A percentile compares a stretch with the other conserved stretches of the same genome.
Evolutionary conservation across 2,888 invertebrate species (phyloP).

Genomic region (Orgyia antiqua): DNA sequence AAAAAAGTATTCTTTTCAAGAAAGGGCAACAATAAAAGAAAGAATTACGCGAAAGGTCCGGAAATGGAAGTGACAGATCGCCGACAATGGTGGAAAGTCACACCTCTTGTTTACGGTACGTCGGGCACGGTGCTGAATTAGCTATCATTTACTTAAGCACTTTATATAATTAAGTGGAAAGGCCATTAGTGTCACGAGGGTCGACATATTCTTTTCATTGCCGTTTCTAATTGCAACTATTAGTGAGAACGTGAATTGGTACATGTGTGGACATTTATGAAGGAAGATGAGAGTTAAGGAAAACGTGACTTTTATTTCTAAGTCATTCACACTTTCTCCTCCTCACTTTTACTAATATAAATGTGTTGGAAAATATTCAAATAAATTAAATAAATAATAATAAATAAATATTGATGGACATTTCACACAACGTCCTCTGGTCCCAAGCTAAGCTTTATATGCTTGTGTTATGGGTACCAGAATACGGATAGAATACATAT

Average conservation of each 20-base stretch:
- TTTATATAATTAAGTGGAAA: conserved; percentile 73
- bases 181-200: conserved; percentile 62
- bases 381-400: too few relatives aligned
- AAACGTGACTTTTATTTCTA: conserved; percentile 14
- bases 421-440: too few relatives aligned
- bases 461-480: too few relatives aligned
- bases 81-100: conserved; percentile 74
- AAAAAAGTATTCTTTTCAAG: conserved; percentile 67
- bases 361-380: too few relatives aligned
- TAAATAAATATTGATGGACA: too few relatives aligned
- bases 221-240: conserved; percentile 52
- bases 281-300: conserved; percentile 3
- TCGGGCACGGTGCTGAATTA: conserved; percentile 59
- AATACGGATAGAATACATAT: too few relatives aligned
- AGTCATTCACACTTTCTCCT: too few relatives aligned
- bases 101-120: conserved; percentile 74
- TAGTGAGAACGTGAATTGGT: conserved; percentile 28
- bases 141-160: conserved; percentile 77
- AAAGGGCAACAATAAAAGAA: conserved; percentile 71
- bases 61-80: conserved; percentile 76
- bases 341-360: too few relatives aligned
- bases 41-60: conserved; percentile 60
- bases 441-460: too few relatives aligned
- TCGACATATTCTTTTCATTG: conserved; percentile 59
- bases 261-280: conserved; percentile 15